Conservation (phyloP, 2,888 invertebrate genomes). For the Macropis europaea region DNA sequence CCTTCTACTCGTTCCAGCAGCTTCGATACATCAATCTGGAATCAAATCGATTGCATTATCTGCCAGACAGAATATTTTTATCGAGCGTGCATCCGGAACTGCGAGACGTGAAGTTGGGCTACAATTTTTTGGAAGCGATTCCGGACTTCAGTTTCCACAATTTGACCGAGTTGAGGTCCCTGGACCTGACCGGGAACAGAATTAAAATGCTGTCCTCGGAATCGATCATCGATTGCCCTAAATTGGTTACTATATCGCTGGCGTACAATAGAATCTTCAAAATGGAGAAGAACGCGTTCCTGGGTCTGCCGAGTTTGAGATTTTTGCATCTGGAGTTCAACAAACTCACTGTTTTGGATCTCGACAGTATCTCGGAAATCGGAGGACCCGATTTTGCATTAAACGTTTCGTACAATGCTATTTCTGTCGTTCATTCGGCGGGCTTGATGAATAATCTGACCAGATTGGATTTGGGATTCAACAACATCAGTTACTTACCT, state of each 20-base stretch:
- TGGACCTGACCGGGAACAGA: conserved; percentile 90
- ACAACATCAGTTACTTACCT: conserved; percentile 87
- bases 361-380: conserved; percentile 73
- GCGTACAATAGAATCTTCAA: conserved; percentile 89
- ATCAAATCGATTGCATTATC: conserved; percentile 88
- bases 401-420: conserved; percentile 90
- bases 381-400: conserved; percentile 84
- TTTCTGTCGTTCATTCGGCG: conserved; percentile 83
- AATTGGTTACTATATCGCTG: conserved; percentile 90
- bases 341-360: conserved; percentile 84
- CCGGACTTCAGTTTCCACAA: conserved; percentile 87
- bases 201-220: conserved; percentile 85
- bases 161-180: conserved; percentile 87
- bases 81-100: conserved; percentile 86
- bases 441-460: conserved; percentile 84
- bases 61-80: conserved; percentile 86
- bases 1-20: conserved; percentile 82
- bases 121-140: conserved; percentile 88
- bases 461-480: conserved; percentile 92
- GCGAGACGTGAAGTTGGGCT: conserved; percentile 89
- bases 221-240: conserved; percentile 89
- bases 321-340: conserved; percentile 91
- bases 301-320: conserved; percentile 87
- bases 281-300: conserved; percentile 88
- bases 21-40: conserved; percentile 91